These are phyloP conservation scores for Pseudochromis fuscus DNA, from an alignment of 2,797 vertebrate species.

Conservation along the genomic window DNA sequence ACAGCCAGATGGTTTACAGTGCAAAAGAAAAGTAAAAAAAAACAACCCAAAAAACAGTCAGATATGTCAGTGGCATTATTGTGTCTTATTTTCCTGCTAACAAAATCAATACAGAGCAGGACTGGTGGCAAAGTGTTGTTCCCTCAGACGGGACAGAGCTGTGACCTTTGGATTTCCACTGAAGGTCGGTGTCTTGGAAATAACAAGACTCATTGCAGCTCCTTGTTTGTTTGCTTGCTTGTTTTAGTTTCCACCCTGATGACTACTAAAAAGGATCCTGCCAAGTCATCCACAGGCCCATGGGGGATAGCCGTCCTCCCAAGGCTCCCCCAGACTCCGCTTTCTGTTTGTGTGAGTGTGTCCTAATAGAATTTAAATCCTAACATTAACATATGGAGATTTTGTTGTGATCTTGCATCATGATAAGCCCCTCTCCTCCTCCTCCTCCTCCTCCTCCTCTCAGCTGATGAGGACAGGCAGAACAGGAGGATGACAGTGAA, in stretches of 20 bases:
- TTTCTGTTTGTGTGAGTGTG: constrained; percentile 16
- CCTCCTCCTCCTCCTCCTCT: constrained; percentile 2
- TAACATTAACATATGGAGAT: constrained; percentile 52
- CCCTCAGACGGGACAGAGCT: neutral
- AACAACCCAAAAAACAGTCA: neutral
- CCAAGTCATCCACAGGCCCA: constrained; percentile 35
- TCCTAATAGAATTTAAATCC: constrained; percentile 38
- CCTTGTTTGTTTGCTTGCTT: constrained; percentile 53
- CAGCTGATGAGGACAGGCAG: constrained; percentile 4
- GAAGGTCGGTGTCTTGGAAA: constrained; percentile 41
- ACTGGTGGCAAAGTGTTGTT: neutral
- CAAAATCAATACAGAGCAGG: constrained; percentile 14
- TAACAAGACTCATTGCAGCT: constrained; percentile 21
- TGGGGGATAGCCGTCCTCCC: constrained; percentile 38
- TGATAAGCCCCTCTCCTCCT: constrained; percentile 3
- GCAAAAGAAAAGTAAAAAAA: neutral
- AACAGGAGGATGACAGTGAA: constrained; percentile 29
- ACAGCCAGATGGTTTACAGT: constrained; percentile 26
- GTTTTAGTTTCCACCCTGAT: constrained; percentile 55
- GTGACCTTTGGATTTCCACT: constrained; percentile 40
- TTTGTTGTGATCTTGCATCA: constrained; percentile 35
- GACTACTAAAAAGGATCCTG: constrained; percentile 41
- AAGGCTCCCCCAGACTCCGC: constrained; percentile 12
- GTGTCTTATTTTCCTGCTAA: constrained; percentile 9
- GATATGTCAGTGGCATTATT: neutral